Percentiles rank a stretch among this genome's conserved stretches.
Conservation (phyloP, 2,888 invertebrate genomes). For the Tenthredo notha region DNA sequence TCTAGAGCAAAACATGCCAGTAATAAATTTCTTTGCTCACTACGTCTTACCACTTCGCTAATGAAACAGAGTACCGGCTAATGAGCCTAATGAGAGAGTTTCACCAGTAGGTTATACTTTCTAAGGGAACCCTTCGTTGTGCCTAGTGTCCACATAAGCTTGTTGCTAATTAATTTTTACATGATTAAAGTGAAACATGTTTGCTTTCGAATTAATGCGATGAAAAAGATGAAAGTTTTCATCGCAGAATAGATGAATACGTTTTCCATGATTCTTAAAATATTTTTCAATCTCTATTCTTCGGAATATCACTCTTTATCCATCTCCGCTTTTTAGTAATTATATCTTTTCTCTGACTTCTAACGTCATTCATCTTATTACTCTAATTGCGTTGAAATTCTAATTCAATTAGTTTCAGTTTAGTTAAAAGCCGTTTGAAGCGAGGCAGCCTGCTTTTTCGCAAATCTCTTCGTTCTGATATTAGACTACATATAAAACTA, state of each 20-base stretch:
- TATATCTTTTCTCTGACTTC: background rate
- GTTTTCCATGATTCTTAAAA: background rate
- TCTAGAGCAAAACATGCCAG: conserved; percentile 55
- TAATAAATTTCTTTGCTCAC: conserved; percentile 61
- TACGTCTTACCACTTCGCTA: conserved; percentile 58
- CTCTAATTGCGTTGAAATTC: conserved; percentile 1
- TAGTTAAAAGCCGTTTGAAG: conserved; percentile 4
- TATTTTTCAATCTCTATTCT: background rate
- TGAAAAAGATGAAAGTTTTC: background rate
- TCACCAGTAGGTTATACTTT: conserved; percentile 35
- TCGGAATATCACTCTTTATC: background rate
- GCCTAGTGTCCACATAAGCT: conserved; percentile 4
- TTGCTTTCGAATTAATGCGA: background rate
- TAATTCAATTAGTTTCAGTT: background rate
- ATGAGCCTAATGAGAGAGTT: conserved; percentile 54
- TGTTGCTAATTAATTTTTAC: background rate
- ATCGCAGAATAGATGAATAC: background rate
- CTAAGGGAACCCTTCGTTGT: conserved; percentile 1
- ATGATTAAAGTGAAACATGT: background rate
- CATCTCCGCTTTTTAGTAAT: background rate
- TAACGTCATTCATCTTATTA: conserved; percentile 1
- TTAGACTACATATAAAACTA: background rate
- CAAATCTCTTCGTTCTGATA: conserved; percentile 3
- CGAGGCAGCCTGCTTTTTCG: background rate
- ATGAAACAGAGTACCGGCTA: conserved; percentile 58